These are phyloP conservation scores for Lymantria monacha DNA, from an alignment of 2,888 invertebrate genomes.

Conservation along the genomic window DNA sequence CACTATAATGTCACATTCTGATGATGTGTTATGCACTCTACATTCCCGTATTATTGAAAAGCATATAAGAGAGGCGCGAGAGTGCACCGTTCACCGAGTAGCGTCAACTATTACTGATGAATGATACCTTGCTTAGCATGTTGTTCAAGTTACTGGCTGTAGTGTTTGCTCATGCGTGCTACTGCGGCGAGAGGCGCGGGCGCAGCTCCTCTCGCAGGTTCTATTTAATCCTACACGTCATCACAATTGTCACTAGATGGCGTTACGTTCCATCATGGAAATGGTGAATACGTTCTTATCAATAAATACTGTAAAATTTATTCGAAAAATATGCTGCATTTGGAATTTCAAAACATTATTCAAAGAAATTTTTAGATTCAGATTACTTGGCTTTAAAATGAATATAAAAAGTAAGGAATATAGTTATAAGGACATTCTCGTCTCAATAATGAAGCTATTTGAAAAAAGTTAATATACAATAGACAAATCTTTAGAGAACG, in stretches of 20 bases:
- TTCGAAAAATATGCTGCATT: conserved; percentile 10
- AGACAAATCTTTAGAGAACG: too few relatives aligned
- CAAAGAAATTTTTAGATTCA: too few relatives aligned
- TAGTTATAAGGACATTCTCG: too few relatives aligned
- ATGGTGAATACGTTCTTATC: too few relatives aligned
- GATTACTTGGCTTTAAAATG: too few relatives aligned
- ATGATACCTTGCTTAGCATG: conserved; percentile 46
- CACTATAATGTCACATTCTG: conserved; percentile 77
- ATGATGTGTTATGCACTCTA: conserved; percentile 62
- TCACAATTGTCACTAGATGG: conserved; percentile 31
- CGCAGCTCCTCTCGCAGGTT: conserved; percentile 37
- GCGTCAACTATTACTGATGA: conserved; percentile 61
- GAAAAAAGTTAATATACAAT: too few relatives aligned
- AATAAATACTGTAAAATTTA: not conserved
- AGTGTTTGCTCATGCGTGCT: conserved; percentile 47
- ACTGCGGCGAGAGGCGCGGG: conserved; percentile 36
- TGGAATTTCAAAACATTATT: too few relatives aligned
- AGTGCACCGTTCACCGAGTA: conserved; percentile 56
- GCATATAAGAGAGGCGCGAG: conserved; percentile 54
- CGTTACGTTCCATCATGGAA: conserved; percentile 12
- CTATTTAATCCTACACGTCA: conserved; percentile 25
- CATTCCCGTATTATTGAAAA: conserved; percentile 54
- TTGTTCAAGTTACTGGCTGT: conserved; percentile 49
- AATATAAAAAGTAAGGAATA: too few relatives aligned
- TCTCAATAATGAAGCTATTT: too few relatives aligned